Evolutionary conservation across 2,113 vertebrate genomes (phyloP).

Genomic region (Synodontis membranacea): DNA sequence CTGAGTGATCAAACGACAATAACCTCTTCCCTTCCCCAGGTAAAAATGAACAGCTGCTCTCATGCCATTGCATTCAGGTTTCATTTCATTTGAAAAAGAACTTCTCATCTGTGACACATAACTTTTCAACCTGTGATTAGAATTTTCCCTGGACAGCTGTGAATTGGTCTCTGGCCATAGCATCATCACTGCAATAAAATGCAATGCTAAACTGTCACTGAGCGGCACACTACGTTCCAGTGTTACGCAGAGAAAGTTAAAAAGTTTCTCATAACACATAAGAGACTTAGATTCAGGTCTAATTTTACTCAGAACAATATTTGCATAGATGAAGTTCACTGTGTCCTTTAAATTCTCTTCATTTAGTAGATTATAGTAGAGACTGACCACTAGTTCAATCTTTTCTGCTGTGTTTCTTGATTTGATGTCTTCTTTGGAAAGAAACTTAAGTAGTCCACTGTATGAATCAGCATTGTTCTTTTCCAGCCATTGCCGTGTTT

Average conservation of each 20-base stretch:
- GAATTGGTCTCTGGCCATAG: constrained; percentile 58
- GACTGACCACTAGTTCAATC: constrained; percentile 49
- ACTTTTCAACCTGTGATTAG: not conserved
- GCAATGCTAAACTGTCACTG: constrained; percentile 48
- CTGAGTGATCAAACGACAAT: constrained; percentile 54
- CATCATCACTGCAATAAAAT: constrained; percentile 64
- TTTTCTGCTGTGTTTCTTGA: not conserved
- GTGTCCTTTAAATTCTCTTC: constrained; percentile 2
- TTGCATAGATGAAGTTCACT: constrained; percentile 65
- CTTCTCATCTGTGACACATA: constrained; percentile 62
- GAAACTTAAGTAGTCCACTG: constrained; percentile 59
- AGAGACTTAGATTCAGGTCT: constrained; percentile 42
- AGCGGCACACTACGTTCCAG: rapidly evolving
- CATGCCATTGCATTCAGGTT: constrained; percentile 58
- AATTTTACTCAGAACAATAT: constrained; percentile 63
- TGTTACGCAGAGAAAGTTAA: rapidly evolving
- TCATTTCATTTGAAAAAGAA: constrained; percentile 55
- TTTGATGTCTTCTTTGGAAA: constrained; percentile 35
- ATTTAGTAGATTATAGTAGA: not conserved
- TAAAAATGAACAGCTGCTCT: constrained; percentile 63
- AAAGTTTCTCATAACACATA: not conserved
- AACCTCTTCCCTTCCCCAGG: constrained; percentile 61
- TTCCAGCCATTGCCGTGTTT: constrained; percentile 53
- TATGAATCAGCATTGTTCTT: constrained; percentile 61
- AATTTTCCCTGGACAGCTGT: rapidly evolving